Evolutionary conservation across 2,113 vertebrate species (phyloP), one percentile per base, ranked within the genome.

Genomic region (Clarias batrachus): DNA sequence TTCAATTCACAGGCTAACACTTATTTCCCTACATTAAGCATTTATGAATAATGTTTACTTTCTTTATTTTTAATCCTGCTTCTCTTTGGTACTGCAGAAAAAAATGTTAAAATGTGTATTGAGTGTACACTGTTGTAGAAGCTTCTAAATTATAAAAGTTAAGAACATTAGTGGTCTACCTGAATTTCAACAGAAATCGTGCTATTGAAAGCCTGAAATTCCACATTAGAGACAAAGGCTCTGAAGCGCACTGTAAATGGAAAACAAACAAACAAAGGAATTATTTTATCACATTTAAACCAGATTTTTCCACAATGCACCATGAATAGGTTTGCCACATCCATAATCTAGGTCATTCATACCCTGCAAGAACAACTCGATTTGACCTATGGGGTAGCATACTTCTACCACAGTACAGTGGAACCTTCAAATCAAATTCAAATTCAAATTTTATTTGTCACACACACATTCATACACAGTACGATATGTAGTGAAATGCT

Each of bases 151-250:
- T 10, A 30, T 23, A 63, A 63, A 63, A 21, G 21, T 63, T 23
- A 63, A 27, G 63, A 33, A 74, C 11, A 5, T 52, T n/a, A 14
- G 41, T 11, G 21, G 2, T 37, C 23, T 76, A 95, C 95, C 94
- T 94, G 74, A 23, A 94, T 88, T 10, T 95, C 93, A 3, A 95
- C 21, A 1, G 89, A 84, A 76, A 95, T 66, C 16, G 90, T 82
- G 54, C 79, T 89, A 48, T 92, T 65, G 2, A 88, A 57, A 13
- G 94, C 91, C 87, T 90, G 88, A 30, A 95, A 95, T 48, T 83
- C 84, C 0, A 84, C 83, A 27, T 90, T 90, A 14, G 94, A 94
- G 60, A 91, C 90, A 21, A 93, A 95, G 27, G 91, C 89, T 89
- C 95, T 91, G 85, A 87, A 91, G 4, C 74, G 88, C 68, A 95